Percentiles rank a stretch among this genome's conserved stretches.
phyloP scores from a whole-genome alignment of 1,140 invertebrate genomes.

The Marisa cornuarietis region DNA sequence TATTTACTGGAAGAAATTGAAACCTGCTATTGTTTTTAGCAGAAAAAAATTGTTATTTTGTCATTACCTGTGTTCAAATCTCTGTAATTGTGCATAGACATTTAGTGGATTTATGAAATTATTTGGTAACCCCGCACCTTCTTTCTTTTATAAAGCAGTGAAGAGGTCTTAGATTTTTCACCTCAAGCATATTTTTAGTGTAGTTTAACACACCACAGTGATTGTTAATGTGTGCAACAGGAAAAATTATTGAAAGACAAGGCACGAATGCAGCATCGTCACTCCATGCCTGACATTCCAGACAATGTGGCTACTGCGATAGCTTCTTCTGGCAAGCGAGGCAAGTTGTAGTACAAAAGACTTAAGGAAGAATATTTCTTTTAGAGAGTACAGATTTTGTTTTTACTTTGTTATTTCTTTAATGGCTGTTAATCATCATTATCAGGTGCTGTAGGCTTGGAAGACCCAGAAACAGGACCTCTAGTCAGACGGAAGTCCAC shows the following conservation, averaged over 20 bases:
- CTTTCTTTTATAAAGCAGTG: background rate
- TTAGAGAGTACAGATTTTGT: too few relatives aligned
- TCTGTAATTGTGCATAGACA: too few relatives aligned
- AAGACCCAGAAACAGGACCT: background rate
- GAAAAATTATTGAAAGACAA: constrained; percentile 60
- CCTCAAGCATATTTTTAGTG: background rate
- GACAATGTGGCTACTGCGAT: background rate
- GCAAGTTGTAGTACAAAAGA: background rate
- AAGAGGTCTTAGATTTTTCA: background rate
- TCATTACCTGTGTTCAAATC: too few relatives aligned
- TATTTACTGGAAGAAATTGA: too few relatives aligned
- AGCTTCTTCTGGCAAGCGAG: background rate
- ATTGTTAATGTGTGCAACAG: constrained; percentile 33
- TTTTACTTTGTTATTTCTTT: too few relatives aligned
- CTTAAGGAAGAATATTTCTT: background rate
- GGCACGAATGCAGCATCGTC: constrained; percentile 53
- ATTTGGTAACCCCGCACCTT: background rate
- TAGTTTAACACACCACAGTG: too few relatives aligned
- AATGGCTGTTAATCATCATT: too few relatives aligned
- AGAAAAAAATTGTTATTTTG: too few relatives aligned
- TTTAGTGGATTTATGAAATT: too few relatives aligned
- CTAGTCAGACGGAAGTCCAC: constrained; percentile 29
- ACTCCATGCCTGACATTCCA: constrained; percentile 25
- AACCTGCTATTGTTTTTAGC: too few relatives aligned
- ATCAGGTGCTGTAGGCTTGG: background rate